Percentiles rank a stretch among this genome's conserved stretches.
Evolutionary conservation across 64 coral and sea anemone species (phyloP).

Genomic region (Porites lutea): DNA sequence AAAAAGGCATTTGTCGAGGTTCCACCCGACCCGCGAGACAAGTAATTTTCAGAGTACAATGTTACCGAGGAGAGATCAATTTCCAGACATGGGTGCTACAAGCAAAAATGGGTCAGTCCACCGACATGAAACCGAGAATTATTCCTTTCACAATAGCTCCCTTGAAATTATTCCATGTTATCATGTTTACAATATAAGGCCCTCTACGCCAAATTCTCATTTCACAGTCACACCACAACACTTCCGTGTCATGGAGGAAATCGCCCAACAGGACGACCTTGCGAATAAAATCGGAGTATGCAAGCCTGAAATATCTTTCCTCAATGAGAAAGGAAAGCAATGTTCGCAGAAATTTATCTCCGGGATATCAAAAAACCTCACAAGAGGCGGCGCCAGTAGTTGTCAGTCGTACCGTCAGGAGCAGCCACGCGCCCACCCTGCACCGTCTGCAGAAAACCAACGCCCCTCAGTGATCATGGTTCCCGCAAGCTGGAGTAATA

Average conservation of each 20-base stretch:
- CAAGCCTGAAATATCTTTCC: not conserved
- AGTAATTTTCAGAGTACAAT: too few species aligned
- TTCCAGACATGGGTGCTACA: not conserved
- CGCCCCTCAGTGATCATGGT: slow-evolving; percentile 47
- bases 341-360: too few species aligned
- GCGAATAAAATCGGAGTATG: not conserved
- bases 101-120: not conserved
- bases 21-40: too few species aligned
- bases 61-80: too few species aligned
- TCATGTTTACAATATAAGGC: not conserved
- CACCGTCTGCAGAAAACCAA: not conserved
- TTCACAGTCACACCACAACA: not conserved
- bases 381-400: not conserved
- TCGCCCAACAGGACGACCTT: not conserved
- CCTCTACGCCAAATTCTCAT: not conserved
- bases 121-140: not conserved
- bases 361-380: too few species aligned
- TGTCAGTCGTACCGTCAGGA: slow-evolving; percentile 12
- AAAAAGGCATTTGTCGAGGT: not conserved
- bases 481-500: not conserved
- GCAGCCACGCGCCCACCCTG: not conserved
- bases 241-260: not conserved
- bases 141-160: not conserved
- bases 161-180: not conserved
- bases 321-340: not conserved